Evolutionary conservation across 1,140 invertebrate genomes (phyloP).

Genomic region (Sminthurinus signatus): DNA sequence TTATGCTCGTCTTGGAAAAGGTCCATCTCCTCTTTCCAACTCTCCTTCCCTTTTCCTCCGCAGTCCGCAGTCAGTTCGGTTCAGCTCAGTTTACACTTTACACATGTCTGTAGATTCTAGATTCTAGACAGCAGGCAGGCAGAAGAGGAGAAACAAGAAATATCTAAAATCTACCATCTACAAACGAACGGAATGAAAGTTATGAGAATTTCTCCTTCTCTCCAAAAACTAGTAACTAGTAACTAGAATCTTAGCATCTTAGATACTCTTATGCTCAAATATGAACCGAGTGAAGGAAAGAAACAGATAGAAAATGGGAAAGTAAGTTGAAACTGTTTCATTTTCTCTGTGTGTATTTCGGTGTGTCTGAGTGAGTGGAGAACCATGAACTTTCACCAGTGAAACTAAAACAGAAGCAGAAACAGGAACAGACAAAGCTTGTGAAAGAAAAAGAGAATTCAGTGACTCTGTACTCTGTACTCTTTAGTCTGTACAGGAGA

Average conservation of each 20-base stretch:
- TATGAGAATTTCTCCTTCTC: neutral
- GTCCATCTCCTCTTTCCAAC: conserved; percentile 8
- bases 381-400: neutral
- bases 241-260: neutral
- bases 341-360: too few species aligned
- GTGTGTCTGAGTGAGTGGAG: neutral
- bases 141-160: neutral
- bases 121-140: neutral
- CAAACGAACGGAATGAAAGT: neutral
- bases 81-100: neutral
- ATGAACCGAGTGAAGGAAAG: too few species aligned
- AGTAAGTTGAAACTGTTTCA: too few species aligned
- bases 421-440: neutral
- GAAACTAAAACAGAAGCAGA: neutral
- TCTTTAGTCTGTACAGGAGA: neutral
- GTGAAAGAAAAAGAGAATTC: neutral
- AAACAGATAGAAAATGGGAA: too few species aligned
- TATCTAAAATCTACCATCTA: neutral
- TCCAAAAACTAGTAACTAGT: neutral
- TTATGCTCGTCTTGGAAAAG: conserved; percentile 2
- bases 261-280: too few species aligned
- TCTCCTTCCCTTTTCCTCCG: neutral
- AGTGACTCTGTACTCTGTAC: too few species aligned
- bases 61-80: neutral
- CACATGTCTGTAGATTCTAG: neutral